A percentile compares a stretch with the other conserved stretches of the same genome.
Conservation (phyloP, 2,888 invertebrate species). For the Copidosoma aretas region DNA sequence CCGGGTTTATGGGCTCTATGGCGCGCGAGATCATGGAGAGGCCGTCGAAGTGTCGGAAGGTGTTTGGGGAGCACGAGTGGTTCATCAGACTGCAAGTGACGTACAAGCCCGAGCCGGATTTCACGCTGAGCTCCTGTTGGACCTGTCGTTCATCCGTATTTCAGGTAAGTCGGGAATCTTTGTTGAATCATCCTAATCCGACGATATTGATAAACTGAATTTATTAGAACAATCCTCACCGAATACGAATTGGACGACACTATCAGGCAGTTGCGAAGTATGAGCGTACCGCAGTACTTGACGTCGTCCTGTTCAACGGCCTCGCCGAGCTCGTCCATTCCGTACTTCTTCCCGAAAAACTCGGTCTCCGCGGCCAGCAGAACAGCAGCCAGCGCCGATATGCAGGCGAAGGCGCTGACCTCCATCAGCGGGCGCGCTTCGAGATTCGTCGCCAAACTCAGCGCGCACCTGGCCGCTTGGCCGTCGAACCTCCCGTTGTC, state of each 20-base stretch:
- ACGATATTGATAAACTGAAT: too few species aligned
- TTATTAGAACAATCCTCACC: conserved; percentile 48
- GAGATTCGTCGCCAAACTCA: conserved; percentile 59
- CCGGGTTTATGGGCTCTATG: conserved; percentile 53
- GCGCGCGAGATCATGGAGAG: conserved; percentile 58
- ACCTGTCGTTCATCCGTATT: too few species aligned
- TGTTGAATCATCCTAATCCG: too few species aligned
- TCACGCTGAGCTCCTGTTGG: conserved; percentile 57
- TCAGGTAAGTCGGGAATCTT: too few species aligned
- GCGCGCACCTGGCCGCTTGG: conserved; percentile 51
- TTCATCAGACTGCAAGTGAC: conserved; percentile 57
- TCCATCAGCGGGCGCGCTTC: conserved; percentile 55
- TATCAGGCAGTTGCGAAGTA: conserved; percentile 58
- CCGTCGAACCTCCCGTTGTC: conserved; percentile 53
- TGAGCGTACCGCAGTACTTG: conserved; percentile 54
- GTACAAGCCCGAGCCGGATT: conserved; percentile 58
- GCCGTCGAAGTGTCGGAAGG: conserved; percentile 58
- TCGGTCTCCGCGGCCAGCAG: conserved; percentile 55
- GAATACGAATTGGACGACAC: conserved; percentile 61
- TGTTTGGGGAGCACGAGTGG: conserved; percentile 59
- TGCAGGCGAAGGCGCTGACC: conserved; percentile 58
- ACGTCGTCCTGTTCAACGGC: conserved; percentile 49
- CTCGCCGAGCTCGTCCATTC: conserved; percentile 47
- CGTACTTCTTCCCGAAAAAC: conserved; percentile 54
- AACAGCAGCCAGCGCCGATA: conserved; percentile 55